phyloP scores from a whole-genome alignment of 2,888 invertebrate species.

The Pachymerium ferrugineum region DNA sequence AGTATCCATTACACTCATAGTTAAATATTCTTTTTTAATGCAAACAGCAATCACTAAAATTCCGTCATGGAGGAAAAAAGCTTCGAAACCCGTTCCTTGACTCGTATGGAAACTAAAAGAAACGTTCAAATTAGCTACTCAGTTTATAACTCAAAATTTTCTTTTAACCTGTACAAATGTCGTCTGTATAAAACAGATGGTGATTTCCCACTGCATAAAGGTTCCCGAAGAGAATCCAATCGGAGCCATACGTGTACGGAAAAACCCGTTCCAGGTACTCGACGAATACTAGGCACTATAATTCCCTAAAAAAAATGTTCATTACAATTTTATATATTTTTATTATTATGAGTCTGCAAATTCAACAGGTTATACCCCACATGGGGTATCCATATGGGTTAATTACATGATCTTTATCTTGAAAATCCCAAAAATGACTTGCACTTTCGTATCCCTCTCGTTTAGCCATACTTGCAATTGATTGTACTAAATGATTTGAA shows the following conservation, averaged over 20 bases:
- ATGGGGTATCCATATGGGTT: no score
- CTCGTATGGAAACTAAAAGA: conserved; percentile 51
- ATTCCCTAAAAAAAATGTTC: conserved; percentile 48
- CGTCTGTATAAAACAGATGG: conserved; percentile 45
- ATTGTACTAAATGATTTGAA: conserved; percentile 46
- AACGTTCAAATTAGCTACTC: not conserved
- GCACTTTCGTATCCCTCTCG: conserved; percentile 47
- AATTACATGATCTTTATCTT: conserved; percentile 46
- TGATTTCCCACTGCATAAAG: not conserved
- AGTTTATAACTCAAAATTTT: conserved; percentile 33
- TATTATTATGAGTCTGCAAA: no score
- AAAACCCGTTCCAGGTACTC: conserved; percentile 58
- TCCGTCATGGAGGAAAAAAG: conserved; percentile 55
- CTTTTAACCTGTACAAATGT: conserved; percentile 55
- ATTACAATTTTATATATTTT: not conserved
- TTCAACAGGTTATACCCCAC: no score
- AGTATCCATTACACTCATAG: conserved; percentile 52
- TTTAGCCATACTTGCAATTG: conserved; percentile 49
- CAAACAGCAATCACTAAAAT: conserved; percentile 55
- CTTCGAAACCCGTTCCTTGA: conserved; percentile 56
- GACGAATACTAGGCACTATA: conserved; percentile 53
- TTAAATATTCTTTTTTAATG: conserved; percentile 56
- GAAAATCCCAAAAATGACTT: conserved; percentile 54
- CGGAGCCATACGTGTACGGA: conserved; percentile 57
- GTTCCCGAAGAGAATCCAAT: conserved; percentile 47